These are phyloP conservation scores for Sphyrna mokarran DNA, from an alignment of 2,113 vertebrate species.

Conservation along the genomic window DNA sequence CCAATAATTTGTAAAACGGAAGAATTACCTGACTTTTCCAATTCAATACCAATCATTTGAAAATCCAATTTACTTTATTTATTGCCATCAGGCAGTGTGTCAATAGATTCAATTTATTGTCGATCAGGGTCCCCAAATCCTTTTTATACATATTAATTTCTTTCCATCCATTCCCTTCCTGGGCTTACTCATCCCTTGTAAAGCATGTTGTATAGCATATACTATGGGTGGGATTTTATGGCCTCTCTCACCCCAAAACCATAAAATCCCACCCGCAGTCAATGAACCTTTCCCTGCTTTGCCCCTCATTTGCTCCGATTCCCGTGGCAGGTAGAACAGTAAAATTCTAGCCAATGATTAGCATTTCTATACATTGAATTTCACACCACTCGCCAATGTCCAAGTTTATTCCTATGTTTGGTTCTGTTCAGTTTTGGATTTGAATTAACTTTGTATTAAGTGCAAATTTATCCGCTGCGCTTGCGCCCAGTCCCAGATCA, in stretches of 20 bases:
- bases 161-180: not conserved
- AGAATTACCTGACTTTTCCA: not conserved
- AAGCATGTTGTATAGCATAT: too few species aligned
- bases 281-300: too few species aligned
- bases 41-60: not conserved
- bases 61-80: not conserved
- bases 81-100: not conserved
- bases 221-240: too few species aligned
- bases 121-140: not conserved
- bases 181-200: too few species aligned
- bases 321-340: too few species aligned
- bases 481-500: not conserved
- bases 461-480: not conserved
- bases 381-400: not conserved
- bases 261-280: too few species aligned
- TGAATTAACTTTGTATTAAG: not conserved
- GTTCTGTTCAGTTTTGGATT: not conserved
- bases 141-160: not conserved
- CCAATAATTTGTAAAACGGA: not conserved
- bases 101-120: not conserved
- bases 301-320: too few species aligned
- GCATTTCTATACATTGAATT: not conserved
- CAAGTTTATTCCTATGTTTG: not conserved
- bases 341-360: too few species aligned
- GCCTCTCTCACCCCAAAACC: too few species aligned